phyloP scores from a whole-genome alignment of 2,888 invertebrate genomes.

The Agrilus mali region DNA sequence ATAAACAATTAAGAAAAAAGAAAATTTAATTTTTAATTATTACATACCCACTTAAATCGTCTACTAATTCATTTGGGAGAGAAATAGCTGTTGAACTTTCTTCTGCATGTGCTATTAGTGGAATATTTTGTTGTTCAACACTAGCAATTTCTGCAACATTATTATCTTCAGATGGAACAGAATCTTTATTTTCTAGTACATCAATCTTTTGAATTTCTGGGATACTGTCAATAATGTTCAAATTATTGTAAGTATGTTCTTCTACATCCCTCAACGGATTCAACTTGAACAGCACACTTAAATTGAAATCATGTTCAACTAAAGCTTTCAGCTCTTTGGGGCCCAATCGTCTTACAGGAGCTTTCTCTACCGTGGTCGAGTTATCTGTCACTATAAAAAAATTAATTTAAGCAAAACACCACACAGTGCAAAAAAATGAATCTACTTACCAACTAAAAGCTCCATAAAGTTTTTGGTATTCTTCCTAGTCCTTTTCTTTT shows the following conservation, averaged over 20 bases:
- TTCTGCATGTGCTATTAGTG: not conserved
- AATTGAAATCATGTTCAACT: conserved; percentile 39
- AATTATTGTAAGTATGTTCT: conserved; percentile 29
- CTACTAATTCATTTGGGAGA: conserved; percentile 4
- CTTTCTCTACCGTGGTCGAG: conserved; percentile 50
- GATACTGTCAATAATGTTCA: conserved; percentile 16
- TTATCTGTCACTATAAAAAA: conserved; percentile 44
- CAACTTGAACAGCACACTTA: conserved; percentile 46
- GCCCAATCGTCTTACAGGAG: conserved; percentile 53
- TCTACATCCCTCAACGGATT: conserved; percentile 24
- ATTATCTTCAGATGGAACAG: conserved; percentile 11
- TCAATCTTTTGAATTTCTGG: conserved; percentile 4
- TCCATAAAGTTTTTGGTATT: conserved; percentile 14
- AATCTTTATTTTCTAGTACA: conserved; percentile 13
- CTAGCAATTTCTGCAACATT: conserved; percentile 29
- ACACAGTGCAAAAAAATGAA: not conserved
- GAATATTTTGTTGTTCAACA: conserved; percentile 29
- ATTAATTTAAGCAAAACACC: conserved; percentile 10
- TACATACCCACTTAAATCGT: conserved; percentile 7
- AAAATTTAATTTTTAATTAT: conserved; percentile 2
- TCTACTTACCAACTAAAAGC: conserved; percentile 19
- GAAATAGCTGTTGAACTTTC: not conserved
- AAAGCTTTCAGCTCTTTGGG: conserved; percentile 54
- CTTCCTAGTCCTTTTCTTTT: conserved; percentile 17
- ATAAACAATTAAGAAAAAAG: conserved; percentile 3